phyloP scores from a whole-genome alignment of 2,113 vertebrate genomes.

The Atractosteus spatula region DNA sequence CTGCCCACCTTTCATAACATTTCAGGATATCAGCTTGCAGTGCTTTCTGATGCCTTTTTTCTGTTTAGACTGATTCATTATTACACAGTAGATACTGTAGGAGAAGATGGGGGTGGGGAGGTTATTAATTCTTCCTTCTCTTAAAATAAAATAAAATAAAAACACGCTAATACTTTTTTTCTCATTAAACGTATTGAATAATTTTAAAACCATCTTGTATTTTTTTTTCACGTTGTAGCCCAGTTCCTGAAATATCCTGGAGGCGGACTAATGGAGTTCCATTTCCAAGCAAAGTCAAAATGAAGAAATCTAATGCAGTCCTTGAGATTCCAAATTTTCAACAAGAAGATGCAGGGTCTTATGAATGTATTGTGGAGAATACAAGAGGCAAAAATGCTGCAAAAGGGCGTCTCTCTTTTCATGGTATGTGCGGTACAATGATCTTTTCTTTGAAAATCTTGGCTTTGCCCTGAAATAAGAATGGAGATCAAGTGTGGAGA shows the following conservation, averaged over 20 bases:
- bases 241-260: constrained; percentile 91
- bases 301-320: constrained; percentile 81
- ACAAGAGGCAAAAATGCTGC: constrained; percentile 85
- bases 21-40: too few relatives aligned
- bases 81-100: too few relatives aligned
- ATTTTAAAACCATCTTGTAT: not conserved
- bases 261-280: constrained; percentile 83
- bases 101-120: too few relatives aligned
- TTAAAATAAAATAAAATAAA: constrained; percentile 20
- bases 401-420: constrained; percentile 85
- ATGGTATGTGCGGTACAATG: constrained; percentile 66
- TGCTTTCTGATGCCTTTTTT: too few relatives aligned
- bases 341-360: constrained; percentile 85
- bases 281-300: constrained; percentile 81
- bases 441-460: not conserved
- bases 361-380: constrained; percentile 91
- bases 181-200: too few relatives aligned
- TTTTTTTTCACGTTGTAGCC: constrained; percentile 59
- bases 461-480: not conserved
- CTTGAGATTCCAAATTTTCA: constrained; percentile 90
- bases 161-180: too few relatives aligned
- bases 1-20: too few relatives aligned
- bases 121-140: too few relatives aligned
- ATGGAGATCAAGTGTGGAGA: constrained; percentile 16
- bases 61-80: too few relatives aligned